Base-by-base conservation (phyloP, 2,113 vertebrate species). In the Leuciscus idus region DNA sequence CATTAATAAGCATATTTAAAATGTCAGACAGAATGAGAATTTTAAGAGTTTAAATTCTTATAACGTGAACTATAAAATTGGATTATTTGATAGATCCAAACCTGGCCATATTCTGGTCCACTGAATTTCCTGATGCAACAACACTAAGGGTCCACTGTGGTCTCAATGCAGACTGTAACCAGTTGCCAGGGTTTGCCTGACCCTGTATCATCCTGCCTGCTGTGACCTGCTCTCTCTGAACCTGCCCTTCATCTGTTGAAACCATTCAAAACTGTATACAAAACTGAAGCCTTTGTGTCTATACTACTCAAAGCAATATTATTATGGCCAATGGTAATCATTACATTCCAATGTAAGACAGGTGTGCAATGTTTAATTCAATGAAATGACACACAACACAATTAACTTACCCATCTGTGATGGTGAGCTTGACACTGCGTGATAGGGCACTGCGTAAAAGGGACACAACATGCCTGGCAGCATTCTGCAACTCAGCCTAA, bases 161-260 rank as follows among this genome's bases (percentile, higher is more conserved):
- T 26, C 72, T 74, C 39, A 26, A 2, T 46, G 39, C 23, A 74
- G 72, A 74, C 72, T n/a, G 39, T 21, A 48, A 39, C 72, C 72
- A 46, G 70, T 73, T 73, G 21, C 70, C 70, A 73, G 70, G 19
- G 33, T 7, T 72, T 23, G 33, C 36, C 68, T 11, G 70, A 43
- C 70, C 70, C 70, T 73, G 70, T 73, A 73, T 3, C 9, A 19
- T 43, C 7, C 70, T 73, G 70, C 7, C 33, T 46, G 70, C 70
- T 46, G 70, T 13, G 72, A 26, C 72, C 72, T 74, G 43, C 72
- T 74, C 72, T 74, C 43, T 48, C 72, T 74, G 72, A 74, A 46
- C 72, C 43, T 74, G 39, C 10, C 72, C 72, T 48, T 46, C 72
- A 74, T 74, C 23, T 74, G 72, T 6, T 13, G 23, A 48, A 48